Evolutionary conservation across 2,113 vertebrate species (phyloP).

Genomic region (Phyllopteryx taeniolatus): DNA sequence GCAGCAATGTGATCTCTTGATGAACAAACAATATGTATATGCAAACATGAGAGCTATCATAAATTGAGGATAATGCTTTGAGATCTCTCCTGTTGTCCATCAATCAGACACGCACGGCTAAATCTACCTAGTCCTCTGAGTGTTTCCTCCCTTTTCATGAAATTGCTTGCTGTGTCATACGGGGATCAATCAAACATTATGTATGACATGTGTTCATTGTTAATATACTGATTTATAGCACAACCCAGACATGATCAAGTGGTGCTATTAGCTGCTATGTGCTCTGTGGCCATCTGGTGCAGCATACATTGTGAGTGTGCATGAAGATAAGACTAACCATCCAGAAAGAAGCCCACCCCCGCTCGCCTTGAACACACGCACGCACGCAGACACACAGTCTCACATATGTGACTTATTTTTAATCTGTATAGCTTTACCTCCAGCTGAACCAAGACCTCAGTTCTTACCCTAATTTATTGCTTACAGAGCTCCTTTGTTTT

Average conservation of each 20-base stretch:
- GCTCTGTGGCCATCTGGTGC: slow-evolving; percentile 54
- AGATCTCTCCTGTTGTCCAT: slow-evolving; percentile 13
- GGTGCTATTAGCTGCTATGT: slow-evolving; percentile 47
- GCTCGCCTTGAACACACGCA: slow-evolving; percentile 10
- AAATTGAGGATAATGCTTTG: slow-evolving; percentile 23
- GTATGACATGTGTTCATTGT: slow-evolving; percentile 36
- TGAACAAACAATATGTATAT: slow-evolving; percentile 7
- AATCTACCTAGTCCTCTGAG: slow-evolving; percentile 33
- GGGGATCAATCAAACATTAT: slow-evolving; percentile 39
- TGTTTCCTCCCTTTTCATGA: slow-evolving; percentile 34
- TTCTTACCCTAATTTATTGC: background rate
- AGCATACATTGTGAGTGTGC: slow-evolving; percentile 46
- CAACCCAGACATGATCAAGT: slow-evolving; percentile 56
- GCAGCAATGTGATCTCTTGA: slow-evolving; percentile 8
- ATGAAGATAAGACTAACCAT: slow-evolving; percentile 53
- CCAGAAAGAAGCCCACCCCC: slow-evolving; percentile 43
- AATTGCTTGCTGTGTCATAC: slow-evolving; percentile 34
- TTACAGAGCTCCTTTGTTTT: background rate
- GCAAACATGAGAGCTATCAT: background rate
- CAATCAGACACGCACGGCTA: slow-evolving; percentile 22
- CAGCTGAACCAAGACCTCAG: background rate
- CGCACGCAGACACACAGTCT: slow-evolving; percentile 7
- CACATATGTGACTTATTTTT: background rate
- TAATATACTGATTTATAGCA: slow-evolving; percentile 51
- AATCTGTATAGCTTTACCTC: background rate